Conservation (phyloP, 2,113 vertebrate species). For the Delphinus delphis region DNA sequence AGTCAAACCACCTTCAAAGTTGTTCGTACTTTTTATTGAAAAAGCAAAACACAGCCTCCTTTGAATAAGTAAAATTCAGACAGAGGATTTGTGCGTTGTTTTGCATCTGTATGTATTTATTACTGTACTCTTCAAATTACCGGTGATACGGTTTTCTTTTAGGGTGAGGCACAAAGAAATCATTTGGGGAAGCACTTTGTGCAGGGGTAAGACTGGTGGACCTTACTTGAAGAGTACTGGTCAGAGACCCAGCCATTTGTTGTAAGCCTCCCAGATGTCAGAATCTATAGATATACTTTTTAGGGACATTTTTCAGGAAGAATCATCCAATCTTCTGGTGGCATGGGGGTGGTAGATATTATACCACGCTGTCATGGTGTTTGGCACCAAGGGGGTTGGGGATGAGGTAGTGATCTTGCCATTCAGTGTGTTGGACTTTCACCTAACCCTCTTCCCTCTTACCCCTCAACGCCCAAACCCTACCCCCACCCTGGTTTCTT, state of each 20-base stretch:
- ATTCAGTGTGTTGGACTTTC: background rate
- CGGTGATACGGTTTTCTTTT: background rate
- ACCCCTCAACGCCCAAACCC: background rate
- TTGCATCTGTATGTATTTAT: background rate
- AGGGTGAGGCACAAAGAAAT: background rate
- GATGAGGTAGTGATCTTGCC: background rate
- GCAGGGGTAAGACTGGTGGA: background rate
- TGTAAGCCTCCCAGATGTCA: background rate
- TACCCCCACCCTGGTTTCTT: background rate
- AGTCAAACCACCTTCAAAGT: background rate
- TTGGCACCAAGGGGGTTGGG: background rate
- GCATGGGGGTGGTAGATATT: background rate
- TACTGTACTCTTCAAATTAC: background rate
- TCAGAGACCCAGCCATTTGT: background rate
- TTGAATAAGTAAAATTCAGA: conserved; percentile 19
- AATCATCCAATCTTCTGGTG: background rate
- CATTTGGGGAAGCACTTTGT: background rate
- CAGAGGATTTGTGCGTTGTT: background rate
- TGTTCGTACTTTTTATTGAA: background rate
- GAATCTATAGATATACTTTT: background rate
- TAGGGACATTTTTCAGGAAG: background rate
- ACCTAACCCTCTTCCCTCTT: background rate
- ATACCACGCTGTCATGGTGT: background rate
- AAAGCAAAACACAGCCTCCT: background rate
- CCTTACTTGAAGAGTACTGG: background rate